Conservation (phyloP, 2,113 vertebrate genomes). For the Canis aureus region DNA sequence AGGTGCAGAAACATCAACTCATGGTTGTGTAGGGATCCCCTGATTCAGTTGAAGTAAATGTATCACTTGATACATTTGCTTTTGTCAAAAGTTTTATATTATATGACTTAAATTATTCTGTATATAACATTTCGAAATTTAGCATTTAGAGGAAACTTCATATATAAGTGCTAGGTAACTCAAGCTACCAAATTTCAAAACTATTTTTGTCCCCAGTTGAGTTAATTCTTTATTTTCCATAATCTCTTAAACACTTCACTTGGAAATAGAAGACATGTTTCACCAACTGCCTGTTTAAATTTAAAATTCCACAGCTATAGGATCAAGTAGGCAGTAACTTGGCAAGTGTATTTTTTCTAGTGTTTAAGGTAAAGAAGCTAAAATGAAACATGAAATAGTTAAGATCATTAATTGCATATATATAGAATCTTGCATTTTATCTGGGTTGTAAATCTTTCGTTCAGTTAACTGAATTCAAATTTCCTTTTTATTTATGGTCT, state of each 20-base stretch:
- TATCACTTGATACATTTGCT: neutral
- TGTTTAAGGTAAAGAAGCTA: neutral
- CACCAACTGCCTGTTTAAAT: slow-evolving; percentile 32
- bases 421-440: slow-evolving; percentile 10
- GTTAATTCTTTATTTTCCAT: slow-evolving; percentile 43
- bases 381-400: neutral
- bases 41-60: neutral
- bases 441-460: neutral
- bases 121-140: neutral
- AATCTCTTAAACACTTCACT: slow-evolving; percentile 16
- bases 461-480: neutral
- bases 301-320: slow-evolving; percentile 17
- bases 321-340: neutral
- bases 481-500: slow-evolving; percentile 28
- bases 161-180: neutral
- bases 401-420: neutral
- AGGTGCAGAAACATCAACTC: neutral
- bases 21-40: neutral
- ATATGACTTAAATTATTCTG: neutral
- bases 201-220: neutral
- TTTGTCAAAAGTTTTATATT: neutral
- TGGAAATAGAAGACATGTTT: slow-evolving; percentile 49
- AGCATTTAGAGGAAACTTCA: neutral
- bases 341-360: slow-evolving; percentile 23
- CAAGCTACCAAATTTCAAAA: neutral